Evolutionary conservation across 2,113 vertebrate genomes (phyloP), one percentile per base, ranked within the genome.

Genomic region (Pollachius pollachius): DNA sequence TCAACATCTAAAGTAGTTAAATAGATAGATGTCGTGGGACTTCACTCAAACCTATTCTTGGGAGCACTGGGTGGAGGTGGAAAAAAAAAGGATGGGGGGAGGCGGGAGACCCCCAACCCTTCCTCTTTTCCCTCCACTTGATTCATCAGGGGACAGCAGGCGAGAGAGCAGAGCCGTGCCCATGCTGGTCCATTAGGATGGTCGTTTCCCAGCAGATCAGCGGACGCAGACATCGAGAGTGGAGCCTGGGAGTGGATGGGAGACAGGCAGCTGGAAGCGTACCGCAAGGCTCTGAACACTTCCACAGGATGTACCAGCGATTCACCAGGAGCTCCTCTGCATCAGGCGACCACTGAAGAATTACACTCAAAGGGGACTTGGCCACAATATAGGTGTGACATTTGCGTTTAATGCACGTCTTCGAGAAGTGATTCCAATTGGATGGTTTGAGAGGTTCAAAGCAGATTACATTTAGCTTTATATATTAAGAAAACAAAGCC

Each of bases 141-240:
- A 16, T 27, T 4, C 13, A 23, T 9, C 21, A 62, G 23, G 5
- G 21, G 60, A 23, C 60, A 27, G 60, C 7, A 23, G 21, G 21
- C 3, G 60, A 60, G 58, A 66, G 67, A 65, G 30, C 68, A 56
- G 23, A 62, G 67, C 23, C 17, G 69, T 4, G 1, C 23, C 57
- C 64, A 52, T n/a, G 30, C 30, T 34, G 30, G 30, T 71, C 19
- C 27, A 23, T 27, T 3, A 57, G 23, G 0, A 16, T 62, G 60
- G 23, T 69, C 34, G 19, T 68, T 69, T 77, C 17, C 59, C 16
- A 72, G n/a, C 56, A 48, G 30, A 70, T 8, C 13, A 64, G 21
- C 18, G 18, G 17, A 56, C 18, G 15, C 62, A 68, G 13, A 2
- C n/a, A 17, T 30, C 69, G 34, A 27, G 3, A 15, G 60, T 23